Evolutionary conservation across 2,113 vertebrate genomes (phyloP).

Genomic region (Daubentonia madagascariensis): DNA sequence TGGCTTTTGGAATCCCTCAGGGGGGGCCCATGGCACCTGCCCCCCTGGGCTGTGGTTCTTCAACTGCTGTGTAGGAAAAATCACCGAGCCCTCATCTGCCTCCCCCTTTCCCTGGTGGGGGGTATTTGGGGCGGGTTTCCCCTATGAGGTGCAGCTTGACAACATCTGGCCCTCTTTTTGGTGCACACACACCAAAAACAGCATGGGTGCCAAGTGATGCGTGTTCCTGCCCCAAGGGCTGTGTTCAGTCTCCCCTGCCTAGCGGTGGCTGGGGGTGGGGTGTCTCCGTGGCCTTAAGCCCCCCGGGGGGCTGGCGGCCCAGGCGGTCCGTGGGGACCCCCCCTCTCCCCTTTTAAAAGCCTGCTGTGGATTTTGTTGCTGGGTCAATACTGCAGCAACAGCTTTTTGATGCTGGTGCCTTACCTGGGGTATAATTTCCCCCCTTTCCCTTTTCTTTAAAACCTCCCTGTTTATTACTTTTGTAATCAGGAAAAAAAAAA

Average conservation of each 20-base stretch:
- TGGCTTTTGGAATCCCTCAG: rapidly evolving
- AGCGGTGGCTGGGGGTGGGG: rapidly evolving
- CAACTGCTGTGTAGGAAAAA: neutral
- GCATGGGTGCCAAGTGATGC: rapidly evolving
- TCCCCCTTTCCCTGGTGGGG: rapidly evolving
- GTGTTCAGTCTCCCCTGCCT: rapidly evolving
- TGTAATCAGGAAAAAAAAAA: neutral
- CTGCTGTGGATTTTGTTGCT: neutral
- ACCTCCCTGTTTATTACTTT: neutral
- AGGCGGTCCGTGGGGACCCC: rapidly evolving
- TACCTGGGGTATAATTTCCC: neutral
- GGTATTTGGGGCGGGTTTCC: rapidly evolving
- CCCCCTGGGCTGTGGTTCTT: too few species aligned
- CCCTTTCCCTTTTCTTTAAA: too few species aligned
- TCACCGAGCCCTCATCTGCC: rapidly evolving
- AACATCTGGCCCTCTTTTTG: rapidly evolving
- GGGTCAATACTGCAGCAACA: rapidly evolving
- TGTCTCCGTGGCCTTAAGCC: neutral
- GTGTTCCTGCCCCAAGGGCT: neutral
- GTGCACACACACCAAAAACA: neutral
- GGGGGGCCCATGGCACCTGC: neutral
- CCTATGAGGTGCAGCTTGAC: rapidly evolving
- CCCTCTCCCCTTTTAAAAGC: too few species aligned
- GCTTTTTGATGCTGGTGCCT: neutral
- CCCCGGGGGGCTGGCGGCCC: too few species aligned